Conservation (phyloP, 2,113 vertebrate species). For the Bubo blakistoni region DNA sequence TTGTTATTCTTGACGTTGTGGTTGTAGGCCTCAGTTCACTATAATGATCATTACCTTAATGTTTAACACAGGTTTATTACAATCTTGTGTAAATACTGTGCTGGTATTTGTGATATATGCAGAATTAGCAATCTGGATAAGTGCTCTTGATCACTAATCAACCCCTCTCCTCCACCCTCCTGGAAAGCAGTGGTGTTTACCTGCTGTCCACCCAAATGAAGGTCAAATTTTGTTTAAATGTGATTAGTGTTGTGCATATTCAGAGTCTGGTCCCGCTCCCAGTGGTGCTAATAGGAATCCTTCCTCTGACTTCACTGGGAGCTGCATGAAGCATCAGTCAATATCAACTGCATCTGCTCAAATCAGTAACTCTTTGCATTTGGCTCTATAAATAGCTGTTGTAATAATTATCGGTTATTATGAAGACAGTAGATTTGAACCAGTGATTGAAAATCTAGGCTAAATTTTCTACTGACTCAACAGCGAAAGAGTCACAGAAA, state of each 20-base stretch:
- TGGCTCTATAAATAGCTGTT: background rate
- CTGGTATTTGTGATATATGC: background rate
- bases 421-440: background rate
- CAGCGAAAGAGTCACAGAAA: background rate
- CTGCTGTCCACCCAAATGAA: background rate
- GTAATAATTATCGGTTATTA: background rate
- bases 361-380: background rate
- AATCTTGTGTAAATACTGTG: background rate
- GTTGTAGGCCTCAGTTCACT: background rate
- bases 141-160: background rate
- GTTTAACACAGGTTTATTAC: background rate
- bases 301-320: background rate
- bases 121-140: background rate
- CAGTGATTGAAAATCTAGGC: background rate
- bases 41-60: background rate
- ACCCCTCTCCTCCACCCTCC: fast-evolving
- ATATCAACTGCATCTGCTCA: background rate
- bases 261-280: background rate
- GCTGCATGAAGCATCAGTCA: background rate
- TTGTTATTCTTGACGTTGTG: background rate
- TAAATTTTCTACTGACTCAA: background rate
- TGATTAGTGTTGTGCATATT: background rate
- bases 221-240: background rate
- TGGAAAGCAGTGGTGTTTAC: background rate
- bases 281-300: background rate